Conservation (phyloP, 2,888 invertebrate genomes). For the Stenichneumon culpator region DNA sequence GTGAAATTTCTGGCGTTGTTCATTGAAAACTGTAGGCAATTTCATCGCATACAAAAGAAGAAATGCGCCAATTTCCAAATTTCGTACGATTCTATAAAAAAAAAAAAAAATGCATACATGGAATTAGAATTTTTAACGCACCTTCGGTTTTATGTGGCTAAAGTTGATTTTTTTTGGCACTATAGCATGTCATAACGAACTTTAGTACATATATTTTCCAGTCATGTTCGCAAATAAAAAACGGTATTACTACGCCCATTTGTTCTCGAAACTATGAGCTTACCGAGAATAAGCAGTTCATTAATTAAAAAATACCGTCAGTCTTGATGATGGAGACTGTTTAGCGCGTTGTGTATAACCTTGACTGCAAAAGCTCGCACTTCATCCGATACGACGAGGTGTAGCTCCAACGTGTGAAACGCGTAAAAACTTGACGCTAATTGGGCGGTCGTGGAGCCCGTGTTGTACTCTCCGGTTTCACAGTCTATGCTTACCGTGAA, state of each 20-base stretch:
- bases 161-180: too few relatives aligned
- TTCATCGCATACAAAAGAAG: too few relatives aligned
- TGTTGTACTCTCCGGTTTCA: slow-evolving; percentile 18
- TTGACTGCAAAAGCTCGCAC: neutral
- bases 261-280: neutral
- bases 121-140: too few relatives aligned
- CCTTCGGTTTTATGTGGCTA: too few relatives aligned
- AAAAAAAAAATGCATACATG: too few relatives aligned
- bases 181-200: too few relatives aligned
- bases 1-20: too few relatives aligned
- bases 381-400: neutral
- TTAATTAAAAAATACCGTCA: neutral
- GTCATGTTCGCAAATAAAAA: neutral
- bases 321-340: neutral
- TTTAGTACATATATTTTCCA: neutral
- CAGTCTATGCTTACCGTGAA: slow-evolving; percentile 18
- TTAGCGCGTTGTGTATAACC: neutral
- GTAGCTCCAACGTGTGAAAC: slow-evolving; percentile 4
- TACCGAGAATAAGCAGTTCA: neutral
- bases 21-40: too few relatives aligned
- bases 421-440: slow-evolving; percentile 39
- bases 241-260: neutral
- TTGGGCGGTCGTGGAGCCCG: neutral
- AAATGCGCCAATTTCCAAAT: too few relatives aligned
- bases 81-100: too few relatives aligned